Evolutionary conservation across 1,140 invertebrate genomes (phyloP).

Genomic region (Apocrypta bakeri): DNA sequence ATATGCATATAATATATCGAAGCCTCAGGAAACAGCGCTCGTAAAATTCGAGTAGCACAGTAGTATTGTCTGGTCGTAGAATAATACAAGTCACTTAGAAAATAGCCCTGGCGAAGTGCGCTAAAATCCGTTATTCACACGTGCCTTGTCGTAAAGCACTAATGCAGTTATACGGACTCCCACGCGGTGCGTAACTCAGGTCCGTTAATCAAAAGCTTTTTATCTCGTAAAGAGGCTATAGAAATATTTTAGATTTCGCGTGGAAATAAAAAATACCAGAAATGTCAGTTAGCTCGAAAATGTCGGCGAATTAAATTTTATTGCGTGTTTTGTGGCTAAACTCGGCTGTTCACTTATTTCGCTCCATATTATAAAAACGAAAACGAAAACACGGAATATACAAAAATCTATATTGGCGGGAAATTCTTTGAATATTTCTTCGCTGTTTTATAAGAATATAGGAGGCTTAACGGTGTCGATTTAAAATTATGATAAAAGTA

Average conservation of each 20-base stretch:
- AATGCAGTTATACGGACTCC: not conserved
- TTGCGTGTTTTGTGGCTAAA: not conserved
- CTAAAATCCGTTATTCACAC: constrained; percentile 11
- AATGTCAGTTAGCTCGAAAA: too few species aligned
- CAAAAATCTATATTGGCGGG: not conserved
- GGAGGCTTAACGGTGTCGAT: too few species aligned
- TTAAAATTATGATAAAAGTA: too few species aligned
- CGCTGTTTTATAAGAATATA: too few species aligned
- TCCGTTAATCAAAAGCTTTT: not conserved
- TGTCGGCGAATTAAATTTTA: not conserved
- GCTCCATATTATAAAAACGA: not conserved
- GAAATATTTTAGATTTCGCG: too few species aligned
- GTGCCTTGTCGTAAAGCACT: not conserved
- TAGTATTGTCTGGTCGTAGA: not conserved
- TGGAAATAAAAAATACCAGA: too few species aligned
- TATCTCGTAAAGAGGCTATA: too few species aligned
- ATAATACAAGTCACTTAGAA: not conserved
- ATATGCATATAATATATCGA: not conserved
- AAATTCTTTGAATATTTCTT: not conserved
- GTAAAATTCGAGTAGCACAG: not conserved
- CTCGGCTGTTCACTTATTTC: not conserved
- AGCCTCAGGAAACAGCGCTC: not conserved
- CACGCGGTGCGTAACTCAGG: not conserved
- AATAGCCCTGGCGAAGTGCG: constrained; percentile 6
- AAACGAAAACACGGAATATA: not conserved